A percentile compares a stretch with the other conserved stretches of the same genome.
Evolutionary conservation across 2,888 invertebrate genomes (phyloP).

Genomic region (Brenthis hecate): DNA sequence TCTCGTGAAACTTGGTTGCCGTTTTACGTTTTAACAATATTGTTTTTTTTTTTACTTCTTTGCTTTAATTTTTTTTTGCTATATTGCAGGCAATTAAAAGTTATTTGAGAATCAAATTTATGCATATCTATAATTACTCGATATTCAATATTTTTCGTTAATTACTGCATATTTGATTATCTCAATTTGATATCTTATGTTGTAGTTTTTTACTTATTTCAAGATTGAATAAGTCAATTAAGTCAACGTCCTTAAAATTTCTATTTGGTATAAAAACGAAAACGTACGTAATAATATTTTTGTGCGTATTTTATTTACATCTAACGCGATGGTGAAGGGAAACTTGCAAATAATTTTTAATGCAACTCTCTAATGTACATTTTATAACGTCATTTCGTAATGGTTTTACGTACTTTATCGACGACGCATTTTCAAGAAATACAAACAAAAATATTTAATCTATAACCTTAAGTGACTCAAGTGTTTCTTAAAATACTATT

Average conservation of each 20-base stretch:
- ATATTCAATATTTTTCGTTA: constrained; percentile 24
- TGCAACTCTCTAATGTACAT: not conserved
- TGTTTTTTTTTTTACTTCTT: not conserved
- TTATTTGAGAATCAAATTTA: constrained; percentile 17
- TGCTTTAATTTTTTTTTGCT: constrained; percentile 11
- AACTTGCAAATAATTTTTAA: constrained; percentile 22
- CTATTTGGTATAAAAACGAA: constrained; percentile 11
- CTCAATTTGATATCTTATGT: constrained; percentile 7
- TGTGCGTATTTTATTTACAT: not conserved
- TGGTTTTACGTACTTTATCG: constrained; percentile 1
- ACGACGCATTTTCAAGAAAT: not conserved
- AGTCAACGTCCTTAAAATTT: constrained; percentile 22
- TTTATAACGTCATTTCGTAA: constrained; percentile 10
- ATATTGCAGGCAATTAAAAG: constrained; percentile 13
- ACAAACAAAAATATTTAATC: constrained; percentile 20
- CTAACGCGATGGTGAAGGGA: constrained; percentile 10
- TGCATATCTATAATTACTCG: constrained; percentile 23
- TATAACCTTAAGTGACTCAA: constrained; percentile 45
- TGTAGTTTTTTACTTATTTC: constrained; percentile 19
- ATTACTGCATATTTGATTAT: constrained; percentile 19
- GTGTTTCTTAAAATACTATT: constrained; percentile 45
- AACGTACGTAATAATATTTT: constrained; percentile 8
- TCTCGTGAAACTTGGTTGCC: constrained; percentile 7
- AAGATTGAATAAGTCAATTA: constrained; percentile 15
- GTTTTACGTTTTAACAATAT: not conserved